A percentile compares a stretch with the other conserved stretches of the same genome.
phyloP scores from a whole-genome alignment of 2,113 vertebrate genomes.

The Rhinopithecus roxellana region DNA sequence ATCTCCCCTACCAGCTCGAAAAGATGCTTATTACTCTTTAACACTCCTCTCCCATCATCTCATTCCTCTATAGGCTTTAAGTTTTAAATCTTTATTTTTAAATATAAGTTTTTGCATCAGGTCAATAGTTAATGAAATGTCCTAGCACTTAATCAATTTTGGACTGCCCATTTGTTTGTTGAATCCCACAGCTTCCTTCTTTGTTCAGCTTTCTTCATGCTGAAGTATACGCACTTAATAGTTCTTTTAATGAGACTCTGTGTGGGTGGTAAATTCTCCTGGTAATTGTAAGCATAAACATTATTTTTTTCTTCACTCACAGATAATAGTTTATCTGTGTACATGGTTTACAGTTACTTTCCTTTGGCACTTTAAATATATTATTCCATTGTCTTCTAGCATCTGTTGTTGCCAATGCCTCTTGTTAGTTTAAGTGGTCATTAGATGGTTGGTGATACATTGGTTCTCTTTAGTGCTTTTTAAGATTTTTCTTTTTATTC shows the following conservation, averaged over 20 bases:
- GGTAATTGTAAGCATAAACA: background rate
- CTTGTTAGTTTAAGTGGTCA: background rate
- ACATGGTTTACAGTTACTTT: background rate
- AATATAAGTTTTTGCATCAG: background rate
- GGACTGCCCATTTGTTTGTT: background rate
- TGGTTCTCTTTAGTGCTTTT: background rate
- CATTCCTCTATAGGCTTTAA: background rate
- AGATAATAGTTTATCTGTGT: background rate
- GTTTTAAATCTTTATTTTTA: background rate
- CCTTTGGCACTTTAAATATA: background rate
- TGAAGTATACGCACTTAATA: slow-evolving; percentile 15
- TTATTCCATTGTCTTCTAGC: background rate
- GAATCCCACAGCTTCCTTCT: background rate
- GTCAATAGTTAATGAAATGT: background rate
- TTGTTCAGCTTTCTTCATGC: background rate
- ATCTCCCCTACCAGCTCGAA: background rate
- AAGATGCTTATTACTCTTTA: background rate
- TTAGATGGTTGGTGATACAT: background rate
- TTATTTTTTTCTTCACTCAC: background rate
- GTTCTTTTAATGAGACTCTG: background rate
- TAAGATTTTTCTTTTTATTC: background rate
- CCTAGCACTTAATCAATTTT: background rate
- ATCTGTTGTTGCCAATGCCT: background rate
- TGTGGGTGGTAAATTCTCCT: slow-evolving; percentile 42
- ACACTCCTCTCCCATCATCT: background rate